These are phyloP conservation scores for Percopsis transmontana DNA, from an alignment of 2,113 vertebrate genomes.

Conservation along the genomic window DNA sequence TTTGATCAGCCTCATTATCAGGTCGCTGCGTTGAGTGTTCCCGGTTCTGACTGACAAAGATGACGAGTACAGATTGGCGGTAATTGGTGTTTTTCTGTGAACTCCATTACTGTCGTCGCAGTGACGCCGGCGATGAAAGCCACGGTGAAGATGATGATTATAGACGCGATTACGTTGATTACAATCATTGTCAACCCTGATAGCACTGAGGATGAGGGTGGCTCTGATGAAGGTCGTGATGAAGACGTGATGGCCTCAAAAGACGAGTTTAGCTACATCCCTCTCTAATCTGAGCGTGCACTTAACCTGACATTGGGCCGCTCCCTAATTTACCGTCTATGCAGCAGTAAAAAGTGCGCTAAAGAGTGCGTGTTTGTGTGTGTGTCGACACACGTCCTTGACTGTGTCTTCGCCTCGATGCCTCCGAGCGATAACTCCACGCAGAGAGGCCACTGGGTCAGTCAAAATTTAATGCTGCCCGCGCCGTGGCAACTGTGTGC, in stretches of 20 bases:
- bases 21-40: slow-evolving; percentile 12
- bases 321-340: too few relatives aligned
- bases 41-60: slow-evolving; percentile 26
- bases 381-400: background rate
- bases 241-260: background rate
- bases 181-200: background rate
- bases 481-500: background rate
- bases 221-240: background rate
- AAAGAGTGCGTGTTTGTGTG: background rate
- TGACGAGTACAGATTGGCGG: slow-evolving; percentile 3
- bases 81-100: background rate
- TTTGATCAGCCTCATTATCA: slow-evolving; percentile 42
- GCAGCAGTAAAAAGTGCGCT: too few relatives aligned
- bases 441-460: background rate
- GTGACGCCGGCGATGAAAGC: background rate
- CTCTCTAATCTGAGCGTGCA: background rate
- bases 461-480: background rate
- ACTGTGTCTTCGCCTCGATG: background rate
- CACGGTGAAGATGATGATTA: background rate
- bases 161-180: background rate
- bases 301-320: too few relatives aligned
- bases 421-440: background rate
- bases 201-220: background rate
- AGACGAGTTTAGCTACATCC: background rate
- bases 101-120: background rate